Base-by-base conservation (phyloP, 1,140 invertebrate species). In the Aleiodes sp. region DNA sequence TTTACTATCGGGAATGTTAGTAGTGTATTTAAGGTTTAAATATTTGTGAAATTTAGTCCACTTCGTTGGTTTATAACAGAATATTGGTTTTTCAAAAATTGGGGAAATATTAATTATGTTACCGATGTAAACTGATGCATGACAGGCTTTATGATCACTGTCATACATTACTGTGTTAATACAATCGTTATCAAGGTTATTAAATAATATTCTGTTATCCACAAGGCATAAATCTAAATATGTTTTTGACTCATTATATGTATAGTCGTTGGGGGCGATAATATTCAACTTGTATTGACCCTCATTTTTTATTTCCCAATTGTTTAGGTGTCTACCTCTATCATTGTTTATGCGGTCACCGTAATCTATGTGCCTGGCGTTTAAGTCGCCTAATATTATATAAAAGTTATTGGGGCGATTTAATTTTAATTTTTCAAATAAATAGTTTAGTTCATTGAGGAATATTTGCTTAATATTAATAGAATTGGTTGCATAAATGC, bases 141-240 rank as follows among this genome's bases (percentile, higher is more conserved):
- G 14, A 12, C 10, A n/a, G 10, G 43, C 70, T 4, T 31, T 52
- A n/a, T 68, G 70, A 59, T 68, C 65, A 28, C 70, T 72, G 31
- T 68, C 70, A 39, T 72, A 72, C 1, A 14, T 29, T 14, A 64
- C 65, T 2, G 65, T 68, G 35, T 29, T 3, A 7, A 67, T 16
- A 57, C 63, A 63, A 2, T 33, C 10, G 6, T 28, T 28, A 8
- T 26, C 16, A 26, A 26, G 3, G 12, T 60, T 16, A 12, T 8
- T 1, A 28, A 67, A 9, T 9, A 2, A 1, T 4, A 67, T 35
- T 39, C 65, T 39, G 2, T 35, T 14, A 39, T 67, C 65, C 0
- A 33, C n/a, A 0, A 67, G 2, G 3, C 14, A 21, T 0, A 67
- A 16, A 28, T 67, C 65, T 1, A 67, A 28, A 10, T 16, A 67